These are phyloP conservation scores for Mus spretus DNA, from an alignment of 2,797 vertebrate species.

Conservation along the genomic window DNA sequence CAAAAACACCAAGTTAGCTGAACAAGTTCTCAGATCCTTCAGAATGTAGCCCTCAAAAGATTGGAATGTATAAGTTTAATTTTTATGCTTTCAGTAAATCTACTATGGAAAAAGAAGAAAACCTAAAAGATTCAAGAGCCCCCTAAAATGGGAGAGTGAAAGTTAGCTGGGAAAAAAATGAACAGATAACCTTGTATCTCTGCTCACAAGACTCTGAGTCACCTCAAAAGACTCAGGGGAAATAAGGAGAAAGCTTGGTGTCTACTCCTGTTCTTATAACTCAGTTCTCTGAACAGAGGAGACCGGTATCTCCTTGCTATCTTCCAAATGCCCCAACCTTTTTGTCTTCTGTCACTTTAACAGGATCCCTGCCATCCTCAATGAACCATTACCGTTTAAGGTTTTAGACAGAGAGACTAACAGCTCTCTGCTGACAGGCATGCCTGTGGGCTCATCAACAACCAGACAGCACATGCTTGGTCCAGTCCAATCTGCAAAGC, in stretches of 20 bases:
- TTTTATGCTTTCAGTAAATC: neutral
- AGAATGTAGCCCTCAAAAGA: neutral
- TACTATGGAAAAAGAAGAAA: neutral
- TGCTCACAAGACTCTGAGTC: neutral
- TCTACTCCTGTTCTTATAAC: neutral
- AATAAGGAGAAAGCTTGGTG: neutral
- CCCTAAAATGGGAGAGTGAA: neutral
- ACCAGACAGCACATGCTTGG: neutral
- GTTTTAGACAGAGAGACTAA: constrained; percentile 26
- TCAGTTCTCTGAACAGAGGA: neutral
- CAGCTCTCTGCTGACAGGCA: neutral
- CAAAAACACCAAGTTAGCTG: neutral
- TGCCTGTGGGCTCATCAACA: neutral
- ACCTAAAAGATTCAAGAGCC: neutral
- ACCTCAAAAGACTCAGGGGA: constrained; percentile 10
- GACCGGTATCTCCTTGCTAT: neutral
- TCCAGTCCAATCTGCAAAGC: neutral
- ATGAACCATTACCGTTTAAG: constrained; percentile 3
- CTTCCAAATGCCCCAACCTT: neutral
- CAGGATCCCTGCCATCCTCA: neutral
- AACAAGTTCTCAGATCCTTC: neutral
- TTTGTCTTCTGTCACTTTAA: neutral
- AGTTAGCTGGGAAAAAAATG: neutral
- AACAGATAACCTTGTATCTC: constrained; percentile 4
- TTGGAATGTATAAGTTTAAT: neutral